phyloP scores from a whole-genome alignment of 2,113 vertebrate genomes.

The Psephotus haematonotus region DNA sequence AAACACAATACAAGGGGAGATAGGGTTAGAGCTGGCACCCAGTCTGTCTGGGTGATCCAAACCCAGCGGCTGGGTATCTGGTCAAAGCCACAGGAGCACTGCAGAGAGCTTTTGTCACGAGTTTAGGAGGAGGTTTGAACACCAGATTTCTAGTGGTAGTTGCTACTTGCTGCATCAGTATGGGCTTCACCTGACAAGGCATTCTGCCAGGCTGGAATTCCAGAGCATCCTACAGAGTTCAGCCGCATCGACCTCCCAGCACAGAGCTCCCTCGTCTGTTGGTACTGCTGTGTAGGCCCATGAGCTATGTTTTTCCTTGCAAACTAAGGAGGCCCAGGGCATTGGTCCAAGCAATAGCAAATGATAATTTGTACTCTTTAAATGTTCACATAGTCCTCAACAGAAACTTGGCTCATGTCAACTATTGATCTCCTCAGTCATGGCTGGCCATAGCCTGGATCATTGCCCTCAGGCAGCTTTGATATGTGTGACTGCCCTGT shows the following conservation, averaged over 20 bases:
- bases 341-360: not conserved
- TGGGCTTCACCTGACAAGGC: not conserved
- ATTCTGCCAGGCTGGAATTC: not conserved
- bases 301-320: not conserved
- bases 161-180: not conserved
- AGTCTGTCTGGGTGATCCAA: not conserved
- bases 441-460: not conserved
- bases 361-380: not conserved
- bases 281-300: not conserved
- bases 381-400: not conserved
- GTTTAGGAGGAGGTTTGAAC: not conserved
- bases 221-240: not conserved
- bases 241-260: not conserved
- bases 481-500: rapidly evolving
- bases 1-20: not conserved
- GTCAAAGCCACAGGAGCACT: not conserved
- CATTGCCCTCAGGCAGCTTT: not conserved
- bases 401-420: not conserved
- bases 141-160: not conserved
- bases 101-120: not conserved
- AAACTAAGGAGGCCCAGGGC: not conserved
- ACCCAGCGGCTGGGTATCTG: not conserved
- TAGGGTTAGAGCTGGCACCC: not conserved
- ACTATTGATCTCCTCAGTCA: not conserved
- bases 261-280: not conserved